Percentiles rank a stretch among this genome's conserved stretches.
These are phyloP conservation scores for Tragelaphus strepsiceros DNA, from an alignment of 2,113 vertebrate species.

Conservation along the genomic window DNA sequence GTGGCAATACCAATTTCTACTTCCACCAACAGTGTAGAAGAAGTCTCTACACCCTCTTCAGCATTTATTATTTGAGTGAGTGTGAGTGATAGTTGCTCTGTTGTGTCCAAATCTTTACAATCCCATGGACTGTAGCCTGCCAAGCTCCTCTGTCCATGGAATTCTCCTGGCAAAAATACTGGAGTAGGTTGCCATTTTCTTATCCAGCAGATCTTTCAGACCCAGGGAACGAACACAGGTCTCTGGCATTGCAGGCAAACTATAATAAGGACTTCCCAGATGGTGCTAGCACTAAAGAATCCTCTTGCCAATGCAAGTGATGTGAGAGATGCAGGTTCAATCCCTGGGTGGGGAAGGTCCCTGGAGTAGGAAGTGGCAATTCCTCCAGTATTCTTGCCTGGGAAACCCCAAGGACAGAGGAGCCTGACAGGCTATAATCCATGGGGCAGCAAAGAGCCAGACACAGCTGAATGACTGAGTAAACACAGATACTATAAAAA, in stretches of 20 bases:
- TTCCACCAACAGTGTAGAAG: not conserved
- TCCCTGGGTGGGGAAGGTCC: not conserved
- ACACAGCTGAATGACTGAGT: not conserved
- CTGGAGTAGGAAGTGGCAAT: not conserved
- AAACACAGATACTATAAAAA: not conserved
- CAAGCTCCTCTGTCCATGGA: not conserved
- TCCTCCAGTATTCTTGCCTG: not conserved
- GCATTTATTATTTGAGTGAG: not conserved
- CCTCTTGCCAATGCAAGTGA: not conserved
- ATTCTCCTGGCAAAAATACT: not conserved
- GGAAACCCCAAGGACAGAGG: not conserved
- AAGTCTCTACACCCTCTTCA: not conserved
- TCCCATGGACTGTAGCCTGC: not conserved
- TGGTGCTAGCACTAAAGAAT: not conserved
- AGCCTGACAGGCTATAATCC: not conserved
- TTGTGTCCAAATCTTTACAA: not conserved
- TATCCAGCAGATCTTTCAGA: not conserved
- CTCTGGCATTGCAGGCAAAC: not conserved
- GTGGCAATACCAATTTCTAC: not conserved
- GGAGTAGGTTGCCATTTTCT: not conserved
- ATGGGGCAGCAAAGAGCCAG: not conserved
- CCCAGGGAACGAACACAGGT: not conserved
- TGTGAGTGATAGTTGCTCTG: not conserved
- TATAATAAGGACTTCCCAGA: not conserved
- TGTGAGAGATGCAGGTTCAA: not conserved